phyloP scores from a whole-genome alignment of 2,888 invertebrate species.

The Palloptera scutellata region DNA sequence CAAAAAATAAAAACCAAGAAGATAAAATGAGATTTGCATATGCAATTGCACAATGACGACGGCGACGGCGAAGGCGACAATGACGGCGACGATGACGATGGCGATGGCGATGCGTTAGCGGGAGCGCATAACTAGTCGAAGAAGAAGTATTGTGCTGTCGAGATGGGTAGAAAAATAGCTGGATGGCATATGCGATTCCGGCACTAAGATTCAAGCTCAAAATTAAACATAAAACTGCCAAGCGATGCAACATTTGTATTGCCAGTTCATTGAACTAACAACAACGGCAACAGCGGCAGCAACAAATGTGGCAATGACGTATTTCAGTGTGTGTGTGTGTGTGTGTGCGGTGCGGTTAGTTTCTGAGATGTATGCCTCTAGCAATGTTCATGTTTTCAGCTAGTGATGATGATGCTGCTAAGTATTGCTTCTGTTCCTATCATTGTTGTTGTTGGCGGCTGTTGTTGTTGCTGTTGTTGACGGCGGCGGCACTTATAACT shows the following conservation, averaged over 20 bases:
- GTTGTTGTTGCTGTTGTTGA: conserved; percentile 37
- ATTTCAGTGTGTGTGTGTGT: conserved; percentile 2
- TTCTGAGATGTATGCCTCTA: conserved; percentile 40
- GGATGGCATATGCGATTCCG: too few species aligned
- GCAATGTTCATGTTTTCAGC: too few species aligned
- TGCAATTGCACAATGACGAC: too few species aligned
- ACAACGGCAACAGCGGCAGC: conserved; percentile 6
- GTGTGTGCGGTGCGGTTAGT: conserved; percentile 22
- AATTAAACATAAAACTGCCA: not conserved
- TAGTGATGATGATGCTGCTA: conserved; percentile 23
- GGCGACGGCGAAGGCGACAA: too few species aligned
- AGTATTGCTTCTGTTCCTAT: conserved; percentile 14
- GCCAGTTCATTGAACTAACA: conserved; percentile 29
- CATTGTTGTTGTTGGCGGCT: conserved; percentile 27
- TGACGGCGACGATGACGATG: too few species aligned
- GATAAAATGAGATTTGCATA: too few species aligned
- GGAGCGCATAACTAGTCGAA: too few species aligned
- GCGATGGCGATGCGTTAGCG: too few species aligned
- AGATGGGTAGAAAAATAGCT: too few species aligned
- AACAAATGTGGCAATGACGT: conserved; percentile 9
- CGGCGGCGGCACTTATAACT: conserved; percentile 24
- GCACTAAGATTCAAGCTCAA: too few species aligned
- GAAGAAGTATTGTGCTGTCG: too few species aligned
- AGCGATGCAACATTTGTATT: not conserved
- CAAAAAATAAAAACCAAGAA: too few species aligned